Evolutionary conservation across 1,140 invertebrate species (phyloP).

Genomic region (Zaprionus lachaisei): DNA sequence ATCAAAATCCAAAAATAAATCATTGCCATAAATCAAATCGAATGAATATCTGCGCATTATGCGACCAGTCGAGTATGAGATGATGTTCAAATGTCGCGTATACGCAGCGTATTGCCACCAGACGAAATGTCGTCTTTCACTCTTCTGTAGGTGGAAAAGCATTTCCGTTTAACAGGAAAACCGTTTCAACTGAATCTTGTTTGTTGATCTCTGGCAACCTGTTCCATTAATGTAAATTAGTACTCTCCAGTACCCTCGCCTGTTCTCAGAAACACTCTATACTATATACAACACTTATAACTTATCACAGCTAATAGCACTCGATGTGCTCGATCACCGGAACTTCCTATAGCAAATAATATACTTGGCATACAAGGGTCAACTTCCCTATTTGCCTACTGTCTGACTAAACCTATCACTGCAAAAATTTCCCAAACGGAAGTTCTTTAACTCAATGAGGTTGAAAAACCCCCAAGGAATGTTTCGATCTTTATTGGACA

Average conservation of each 20-base stretch:
- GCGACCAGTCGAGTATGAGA: conserved; percentile 6
- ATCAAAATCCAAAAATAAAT: conserved; percentile 56
- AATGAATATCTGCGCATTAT: conserved; percentile 40
- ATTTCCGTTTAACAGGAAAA: conserved; percentile 70
- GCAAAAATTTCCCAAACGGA: conserved; percentile 30
- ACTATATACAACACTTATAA: not conserved
- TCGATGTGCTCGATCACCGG: conserved; percentile 38
- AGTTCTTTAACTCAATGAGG: conserved; percentile 8
- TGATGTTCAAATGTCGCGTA: conserved; percentile 28
- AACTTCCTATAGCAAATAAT: conserved; percentile 58
- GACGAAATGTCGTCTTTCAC: conserved; percentile 8
- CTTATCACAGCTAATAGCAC: conserved; percentile 30
- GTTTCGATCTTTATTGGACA: not conserved
- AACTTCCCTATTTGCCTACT: conserved; percentile 46
- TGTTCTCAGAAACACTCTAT: conserved; percentile 41
- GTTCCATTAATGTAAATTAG: conserved; percentile 22
- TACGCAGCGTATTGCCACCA: conserved; percentile 19
- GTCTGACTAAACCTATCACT: conserved; percentile 12
- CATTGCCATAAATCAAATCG: conserved; percentile 38
- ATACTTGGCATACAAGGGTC: conserved; percentile 36
- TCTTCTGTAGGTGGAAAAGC: conserved; percentile 38
- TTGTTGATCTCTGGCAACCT: conserved; percentile 47
- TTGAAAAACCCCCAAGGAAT: not conserved
- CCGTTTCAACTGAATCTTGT: conserved; percentile 37
- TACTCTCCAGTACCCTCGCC: not conserved